phyloP scores from a whole-genome alignment of 2,797 vertebrate genomes.

The Chaunax sp. region DNA sequence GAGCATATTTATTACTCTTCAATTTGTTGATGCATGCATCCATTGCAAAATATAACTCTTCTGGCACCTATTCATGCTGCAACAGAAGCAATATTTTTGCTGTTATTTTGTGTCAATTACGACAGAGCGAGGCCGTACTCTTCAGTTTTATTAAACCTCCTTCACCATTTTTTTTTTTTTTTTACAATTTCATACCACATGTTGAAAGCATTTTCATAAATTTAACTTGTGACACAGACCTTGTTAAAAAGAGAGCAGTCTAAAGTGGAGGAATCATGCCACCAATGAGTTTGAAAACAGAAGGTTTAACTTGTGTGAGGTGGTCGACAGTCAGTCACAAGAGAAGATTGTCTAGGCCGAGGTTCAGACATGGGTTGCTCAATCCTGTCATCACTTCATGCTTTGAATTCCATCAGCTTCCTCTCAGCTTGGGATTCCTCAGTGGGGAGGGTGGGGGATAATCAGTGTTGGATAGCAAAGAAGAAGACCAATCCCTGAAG shows the following conservation, averaged over 20 bases:
- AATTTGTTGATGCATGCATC: neutral
- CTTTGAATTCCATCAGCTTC: slow-evolving; percentile 82
- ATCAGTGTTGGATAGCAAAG: slow-evolving; percentile 71
- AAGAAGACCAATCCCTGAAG: slow-evolving; percentile 56
- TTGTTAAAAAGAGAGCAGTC: neutral
- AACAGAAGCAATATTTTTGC: too few relatives aligned
- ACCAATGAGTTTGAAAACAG: slow-evolving; percentile 30
- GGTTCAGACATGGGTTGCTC: slow-evolving; percentile 73
- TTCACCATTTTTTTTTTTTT: neutral
- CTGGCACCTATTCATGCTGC: too few relatives aligned
- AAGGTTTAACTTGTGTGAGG: slow-evolving; percentile 57
- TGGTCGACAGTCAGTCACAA: slow-evolving; percentile 40
- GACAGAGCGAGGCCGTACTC: neutral
- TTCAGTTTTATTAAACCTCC: neutral
- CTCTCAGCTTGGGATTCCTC: slow-evolving; percentile 73
- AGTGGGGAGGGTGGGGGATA: slow-evolving; percentile 42
- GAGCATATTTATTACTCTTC: neutral
- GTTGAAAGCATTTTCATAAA: neutral
- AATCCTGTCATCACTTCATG: slow-evolving; percentile 81
- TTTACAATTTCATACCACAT: neutral
- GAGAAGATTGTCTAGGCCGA: slow-evolving; percentile 65
- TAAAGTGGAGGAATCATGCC: slow-evolving; percentile 23
- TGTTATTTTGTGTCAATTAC: too few relatives aligned
- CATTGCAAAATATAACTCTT: neutral
- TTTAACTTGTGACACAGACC: neutral